These are phyloP conservation scores for Pseudomyrmex pallidus DNA, from an alignment of 1,140 invertebrate genomes.

Conservation along the genomic window DNA sequence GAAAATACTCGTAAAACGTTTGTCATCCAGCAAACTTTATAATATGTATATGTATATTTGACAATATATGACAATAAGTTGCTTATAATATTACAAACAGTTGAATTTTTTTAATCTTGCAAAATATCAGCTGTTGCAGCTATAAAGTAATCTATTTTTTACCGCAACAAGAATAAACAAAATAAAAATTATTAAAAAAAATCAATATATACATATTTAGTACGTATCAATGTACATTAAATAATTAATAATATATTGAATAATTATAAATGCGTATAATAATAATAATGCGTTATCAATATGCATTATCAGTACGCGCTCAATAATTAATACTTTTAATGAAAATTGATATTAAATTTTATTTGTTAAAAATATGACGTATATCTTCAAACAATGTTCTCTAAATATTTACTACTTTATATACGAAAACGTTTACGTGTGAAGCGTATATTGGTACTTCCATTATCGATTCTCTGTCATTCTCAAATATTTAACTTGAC, in stretches of 20 bases:
- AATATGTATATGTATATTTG: too few species aligned
- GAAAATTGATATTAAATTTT: neutral
- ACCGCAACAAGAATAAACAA: neutral
- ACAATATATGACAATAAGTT: too few species aligned
- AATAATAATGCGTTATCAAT: neutral
- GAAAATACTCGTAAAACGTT: constrained; percentile 26
- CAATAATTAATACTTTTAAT: neutral
- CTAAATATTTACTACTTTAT: constrained; percentile 44
- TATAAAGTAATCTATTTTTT: neutral
- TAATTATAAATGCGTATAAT: neutral
- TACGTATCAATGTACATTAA: neutral
- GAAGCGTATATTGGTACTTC: constrained; percentile 51
- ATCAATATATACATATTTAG: constrained; percentile 9
- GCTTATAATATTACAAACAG: too few species aligned
- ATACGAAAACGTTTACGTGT: constrained; percentile 20
- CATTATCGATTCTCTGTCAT: constrained; percentile 58
- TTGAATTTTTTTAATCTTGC: too few species aligned
- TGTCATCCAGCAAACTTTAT: neutral
- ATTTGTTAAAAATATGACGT: constrained; percentile 1
- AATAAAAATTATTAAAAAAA: neutral
- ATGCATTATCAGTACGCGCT: neutral
- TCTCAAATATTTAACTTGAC: constrained; percentile 58
- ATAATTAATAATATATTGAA: neutral
- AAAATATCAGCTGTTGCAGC: too few species aligned
- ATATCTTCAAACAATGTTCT: constrained; percentile 16